Conservation (phyloP, 1,140 invertebrate genomes). For the Orussus abietinus region DNA sequence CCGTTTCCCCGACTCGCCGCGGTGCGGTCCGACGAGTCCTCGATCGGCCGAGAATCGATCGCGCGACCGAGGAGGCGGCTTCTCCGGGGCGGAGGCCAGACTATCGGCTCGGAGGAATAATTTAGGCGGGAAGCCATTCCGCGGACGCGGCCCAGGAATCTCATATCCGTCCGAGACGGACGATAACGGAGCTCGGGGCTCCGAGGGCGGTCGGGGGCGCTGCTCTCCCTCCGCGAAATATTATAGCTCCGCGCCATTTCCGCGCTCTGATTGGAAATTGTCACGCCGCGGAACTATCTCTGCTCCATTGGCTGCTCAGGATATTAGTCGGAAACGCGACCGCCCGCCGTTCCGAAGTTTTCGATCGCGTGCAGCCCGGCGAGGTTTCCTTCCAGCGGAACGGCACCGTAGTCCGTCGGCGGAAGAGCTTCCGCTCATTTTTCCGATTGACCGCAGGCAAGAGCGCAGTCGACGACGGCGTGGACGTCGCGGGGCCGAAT, state of each 20-base stretch:
- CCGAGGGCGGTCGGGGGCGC: not conserved
- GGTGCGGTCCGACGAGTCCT: no score
- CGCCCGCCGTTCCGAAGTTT: constrained; percentile 23
- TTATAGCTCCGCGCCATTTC: constrained; percentile 34
- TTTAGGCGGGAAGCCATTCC: constrained; percentile 35
- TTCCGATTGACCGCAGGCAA: no score
- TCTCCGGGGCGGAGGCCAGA: no score
- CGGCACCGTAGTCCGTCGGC: not conserved
- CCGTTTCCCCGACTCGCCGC: no score
- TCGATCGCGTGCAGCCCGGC: constrained; percentile 27
- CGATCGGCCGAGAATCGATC: no score
- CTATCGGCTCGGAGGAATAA: constrained; percentile 34
- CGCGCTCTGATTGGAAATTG: constrained; percentile 39
- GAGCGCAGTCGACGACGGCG: no score
- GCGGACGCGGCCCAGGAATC: constrained; percentile 32
- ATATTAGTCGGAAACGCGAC: constrained; percentile 32
- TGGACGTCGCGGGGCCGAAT: no score
- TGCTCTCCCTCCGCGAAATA: constrained; percentile 26
- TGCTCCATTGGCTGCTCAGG: constrained; percentile 32
- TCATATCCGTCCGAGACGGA: constrained; percentile 45
- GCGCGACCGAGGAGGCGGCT: no score
- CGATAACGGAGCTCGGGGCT: constrained; percentile 26
- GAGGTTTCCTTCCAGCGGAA: not conserved
- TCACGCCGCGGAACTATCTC: constrained; percentile 29
- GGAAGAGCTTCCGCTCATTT: no score